These are phyloP conservation scores for Tenthredo distinguenda DNA, from an alignment of 2,888 invertebrate species.

Conservation along the genomic window DNA sequence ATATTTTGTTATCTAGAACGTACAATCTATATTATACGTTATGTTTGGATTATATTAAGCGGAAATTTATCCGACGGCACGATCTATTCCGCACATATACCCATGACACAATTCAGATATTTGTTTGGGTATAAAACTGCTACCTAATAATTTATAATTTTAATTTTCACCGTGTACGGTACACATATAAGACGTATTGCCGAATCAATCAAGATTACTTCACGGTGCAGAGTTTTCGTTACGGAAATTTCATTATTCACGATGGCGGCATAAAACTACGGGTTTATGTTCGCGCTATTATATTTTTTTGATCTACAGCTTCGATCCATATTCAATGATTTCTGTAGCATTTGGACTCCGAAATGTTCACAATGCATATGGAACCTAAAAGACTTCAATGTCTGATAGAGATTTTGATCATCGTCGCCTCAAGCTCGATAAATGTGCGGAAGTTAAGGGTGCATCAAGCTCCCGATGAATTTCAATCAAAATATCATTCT, in stretches of 20 bases:
- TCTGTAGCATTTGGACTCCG: background rate
- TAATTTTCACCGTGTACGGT: background rate
- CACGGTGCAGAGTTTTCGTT: background rate
- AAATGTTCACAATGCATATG: background rate
- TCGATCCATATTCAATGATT: background rate
- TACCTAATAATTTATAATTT: background rate
- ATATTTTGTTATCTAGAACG: background rate
- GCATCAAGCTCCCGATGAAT: background rate
- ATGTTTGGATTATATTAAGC: background rate
- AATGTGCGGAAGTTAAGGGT: background rate
- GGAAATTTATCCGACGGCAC: conserved; percentile 9
- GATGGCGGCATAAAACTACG: background rate
- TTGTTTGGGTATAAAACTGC: background rate
- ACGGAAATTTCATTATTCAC: conserved; percentile 17
- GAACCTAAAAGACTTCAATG: background rate
- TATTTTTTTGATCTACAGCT: background rate
- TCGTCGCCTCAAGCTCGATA: background rate
- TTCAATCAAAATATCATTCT: background rate
- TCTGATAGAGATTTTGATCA: background rate
- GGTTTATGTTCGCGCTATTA: background rate
- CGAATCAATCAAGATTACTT: conserved; percentile 28
- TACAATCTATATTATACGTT: background rate
- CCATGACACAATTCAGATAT: background rate
- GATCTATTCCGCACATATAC: background rate
- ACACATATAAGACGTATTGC: background rate